Evolutionary conservation across 2,888 invertebrate genomes (phyloP).

Genomic region (Sussaba pulchella): DNA sequence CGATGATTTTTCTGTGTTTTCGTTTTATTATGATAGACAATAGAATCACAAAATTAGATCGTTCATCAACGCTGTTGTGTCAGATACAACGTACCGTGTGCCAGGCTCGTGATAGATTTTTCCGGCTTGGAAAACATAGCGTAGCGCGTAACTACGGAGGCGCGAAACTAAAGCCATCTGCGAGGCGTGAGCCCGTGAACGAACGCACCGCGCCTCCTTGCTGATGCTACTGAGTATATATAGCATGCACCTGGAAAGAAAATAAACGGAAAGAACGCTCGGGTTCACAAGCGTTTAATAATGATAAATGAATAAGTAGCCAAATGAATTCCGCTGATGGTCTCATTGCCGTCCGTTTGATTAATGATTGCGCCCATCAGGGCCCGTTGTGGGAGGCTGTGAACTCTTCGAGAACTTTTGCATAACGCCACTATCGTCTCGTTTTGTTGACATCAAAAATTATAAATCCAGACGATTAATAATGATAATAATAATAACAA

Average conservation of each 20-base stretch:
- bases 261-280: conserved; percentile 68
- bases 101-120: conserved; percentile 49
- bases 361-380: conserved; percentile 76
- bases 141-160: conserved; percentile 67
- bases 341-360: conserved; percentile 79
- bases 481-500: conserved; percentile 2
- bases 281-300: conserved; percentile 76
- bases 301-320: conserved; percentile 84
- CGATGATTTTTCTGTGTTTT: not conserved
- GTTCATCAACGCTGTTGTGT: conserved; percentile 20
- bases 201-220: conserved; percentile 53
- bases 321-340: conserved; percentile 81
- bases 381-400: conserved; percentile 63
- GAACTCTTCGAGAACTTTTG: conserved; percentile 41
- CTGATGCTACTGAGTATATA: conserved; percentile 27
- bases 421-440: conserved; percentile 3
- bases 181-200: conserved; percentile 66
- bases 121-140: conserved; percentile 31
- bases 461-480: not conserved
- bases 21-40: conserved; percentile 10
- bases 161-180: conserved; percentile 72
- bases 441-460: conserved; percentile 2
- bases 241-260: conserved; percentile 63
- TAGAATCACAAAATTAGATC: conserved; percentile 46
- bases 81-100: not conserved